Evolutionary conservation across 2,888 invertebrate species (phyloP), one percentile per base, ranked within the genome.

Genomic region (Mythimna vitellina): DNA sequence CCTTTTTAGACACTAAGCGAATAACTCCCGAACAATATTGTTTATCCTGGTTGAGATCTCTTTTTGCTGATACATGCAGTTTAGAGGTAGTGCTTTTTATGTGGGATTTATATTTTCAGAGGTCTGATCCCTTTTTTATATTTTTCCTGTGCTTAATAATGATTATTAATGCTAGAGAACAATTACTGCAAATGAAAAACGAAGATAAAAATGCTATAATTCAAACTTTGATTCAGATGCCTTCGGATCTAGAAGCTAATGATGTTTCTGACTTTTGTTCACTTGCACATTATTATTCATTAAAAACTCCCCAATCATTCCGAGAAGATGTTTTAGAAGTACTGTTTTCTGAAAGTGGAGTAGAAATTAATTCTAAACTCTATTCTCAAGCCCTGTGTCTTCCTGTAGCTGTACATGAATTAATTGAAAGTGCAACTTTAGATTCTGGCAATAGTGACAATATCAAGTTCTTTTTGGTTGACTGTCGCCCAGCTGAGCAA

Each of bases 101-200:
- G 98, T 99, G 99, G 99, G 99, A 99, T 96, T 97, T 99, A 76
- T 99, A 99, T 92, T 98, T 99, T 91, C 99, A 99, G 94, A 98
- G 98, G 91, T 98, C 98, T 29, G 99, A 99, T 96, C 99, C 99
- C 14, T 99, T 99, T 96, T 98, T 99, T 83, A 97, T 99, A 89
- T 99, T 99, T 94, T 99, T 99, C 90, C 97, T 99, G 75, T 98
- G 99, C 17, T 96, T 99, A 57, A 99, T 99, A 69, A 99, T 99
- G 96, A 97, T 99, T 32, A 97, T 99, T 69, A 99, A 99, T 97
- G 98, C 99, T 12, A 97, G 98, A 86, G 98, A 99, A 88, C 98
- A 98, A 91, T 97, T 99, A 78, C 95, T 98, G 80, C 97, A 97
- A 81, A 97, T 98, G 97, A 98, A 98, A 91, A 97, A 96, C 87